Evolutionary conservation across 2,797 vertebrate genomes (phyloP), one percentile per base, ranked within the genome.

Genomic region (Masticophis lateralis): DNA sequence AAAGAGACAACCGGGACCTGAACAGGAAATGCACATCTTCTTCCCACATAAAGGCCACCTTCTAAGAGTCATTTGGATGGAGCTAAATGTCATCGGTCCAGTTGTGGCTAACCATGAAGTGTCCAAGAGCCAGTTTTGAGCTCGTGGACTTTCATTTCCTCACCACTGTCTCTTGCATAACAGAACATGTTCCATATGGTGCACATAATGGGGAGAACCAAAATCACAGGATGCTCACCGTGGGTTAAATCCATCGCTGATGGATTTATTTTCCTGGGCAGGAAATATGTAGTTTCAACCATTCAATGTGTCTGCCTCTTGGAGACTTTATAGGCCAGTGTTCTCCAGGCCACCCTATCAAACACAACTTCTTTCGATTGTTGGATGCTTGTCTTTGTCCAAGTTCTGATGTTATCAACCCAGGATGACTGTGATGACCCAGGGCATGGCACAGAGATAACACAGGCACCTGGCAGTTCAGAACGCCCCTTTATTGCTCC

Each of bases 101-200:
- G 20, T 61, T n/a, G 43, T 37, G 86, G 37, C 88, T 47, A 89
- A 83, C 27, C 43, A 89, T 4, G 74, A 0, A 79, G 2, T 4
- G 10, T 25, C 60, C 57, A 0, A 2, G 22, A 1, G 10, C 7
- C 27, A 92, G 87, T 89, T 90, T 0, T 83, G 6, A 59, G 92
- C 86, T 63, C 27, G 1, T 18, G 79, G 18, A 25, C 8, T 0
- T 27, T 87, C 59, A 53, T 57, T 47, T 32, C 79, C 55, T 5
- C 28, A 53, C 56, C 91, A 7, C 32, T 1, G 60, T 32, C 27
- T 1, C n/a, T 8, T 60, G 4, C 9, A 0, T 28, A 5, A 43
- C 59, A 6, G 18, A 93, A 37, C 0, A 0, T 20, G 10, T 2
- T 47, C 90, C 66, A 79, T 14, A 74, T 74, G 37, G 1, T 7